Conservation (phyloP, 2,888 invertebrate genomes). For the Drosophila colorata region DNA sequence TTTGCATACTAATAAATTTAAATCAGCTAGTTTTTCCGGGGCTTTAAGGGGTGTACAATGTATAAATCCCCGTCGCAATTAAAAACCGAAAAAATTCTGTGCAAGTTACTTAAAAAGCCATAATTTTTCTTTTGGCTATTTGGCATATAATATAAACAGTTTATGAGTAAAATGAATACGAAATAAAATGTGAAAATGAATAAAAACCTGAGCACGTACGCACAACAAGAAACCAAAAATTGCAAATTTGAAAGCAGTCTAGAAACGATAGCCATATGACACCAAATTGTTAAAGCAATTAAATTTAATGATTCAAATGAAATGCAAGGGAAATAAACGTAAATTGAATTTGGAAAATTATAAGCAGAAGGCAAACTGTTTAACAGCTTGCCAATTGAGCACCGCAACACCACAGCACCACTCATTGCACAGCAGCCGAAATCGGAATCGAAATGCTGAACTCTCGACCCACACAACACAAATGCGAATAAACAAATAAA, state of each 20-base stretch:
- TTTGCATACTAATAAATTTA: neutral
- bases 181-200: constrained; percentile 9
- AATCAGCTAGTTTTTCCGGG: neutral
- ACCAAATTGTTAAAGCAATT: constrained; percentile 32
- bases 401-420: neutral
- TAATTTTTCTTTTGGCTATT: neutral
- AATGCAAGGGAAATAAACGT: constrained; percentile 35
- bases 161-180: constrained; percentile 24
- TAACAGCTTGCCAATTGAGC: constrained; percentile 28
- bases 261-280: constrained; percentile 24
- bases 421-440: constrained; percentile 7
- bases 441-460: constrained; percentile 20
- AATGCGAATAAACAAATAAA: constrained; percentile 28
- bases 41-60: constrained; percentile 3
- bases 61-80: constrained; percentile 5
- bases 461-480: constrained; percentile 24
- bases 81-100: constrained; percentile 13
- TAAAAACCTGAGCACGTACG: constrained; percentile 27
- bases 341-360: constrained; percentile 34
- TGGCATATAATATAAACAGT: constrained; percentile 5
- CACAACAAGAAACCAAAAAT: constrained; percentile 4
- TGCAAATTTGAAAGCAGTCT: constrained; percentile 15
- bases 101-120: constrained; percentile 27
- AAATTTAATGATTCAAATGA: constrained; percentile 29
- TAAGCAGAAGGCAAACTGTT: constrained; percentile 41